Percentiles rank a stretch among this genome's conserved stretches.
Evolutionary conservation across 2,888 invertebrate species (phyloP).

Genomic region (Apoda limacodes): DNA sequence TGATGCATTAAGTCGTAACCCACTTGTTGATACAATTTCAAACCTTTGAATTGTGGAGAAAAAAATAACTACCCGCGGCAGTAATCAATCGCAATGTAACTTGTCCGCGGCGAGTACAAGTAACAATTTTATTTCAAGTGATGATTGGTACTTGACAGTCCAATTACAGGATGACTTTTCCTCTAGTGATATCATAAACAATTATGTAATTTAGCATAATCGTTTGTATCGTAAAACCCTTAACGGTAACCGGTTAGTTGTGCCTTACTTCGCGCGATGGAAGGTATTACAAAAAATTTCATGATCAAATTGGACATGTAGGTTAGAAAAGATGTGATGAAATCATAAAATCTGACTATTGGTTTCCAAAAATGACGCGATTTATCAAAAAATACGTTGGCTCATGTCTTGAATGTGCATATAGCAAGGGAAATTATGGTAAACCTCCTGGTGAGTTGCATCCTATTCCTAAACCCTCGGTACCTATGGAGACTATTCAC

Average conservation of each 20-base stretch:
- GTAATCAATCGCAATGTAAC: too few species aligned
- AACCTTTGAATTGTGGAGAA: too few species aligned
- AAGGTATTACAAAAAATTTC: conserved; percentile 26
- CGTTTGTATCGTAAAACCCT: conserved; percentile 21
- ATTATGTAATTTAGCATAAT: too few species aligned
- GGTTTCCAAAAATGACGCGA: too few species aligned
- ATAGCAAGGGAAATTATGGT: conserved; percentile 23
- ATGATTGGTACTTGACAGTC: too few species aligned
- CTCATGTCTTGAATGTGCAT: conserved; percentile 26
- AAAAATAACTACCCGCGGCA: too few species aligned
- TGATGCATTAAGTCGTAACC: too few species aligned
- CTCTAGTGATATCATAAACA: too few species aligned
- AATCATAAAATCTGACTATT: conserved; percentile 26
- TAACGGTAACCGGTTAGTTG: conserved; percentile 23
- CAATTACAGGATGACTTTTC: too few species aligned
- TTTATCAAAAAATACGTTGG: conserved; percentile 24
- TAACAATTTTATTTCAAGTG: too few species aligned
- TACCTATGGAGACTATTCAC: conserved; percentile 19
- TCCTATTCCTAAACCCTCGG: conserved; percentile 19
- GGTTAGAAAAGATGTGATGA: conserved; percentile 20
- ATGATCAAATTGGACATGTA: conserved; percentile 31
- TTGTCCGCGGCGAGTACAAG: too few species aligned
- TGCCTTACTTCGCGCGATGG: conserved; percentile 25
- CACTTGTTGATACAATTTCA: too few species aligned
- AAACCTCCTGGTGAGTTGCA: conserved; percentile 20